Conservation (phyloP, 2,113 vertebrate genomes). For the Spea multiplicata region DNA sequence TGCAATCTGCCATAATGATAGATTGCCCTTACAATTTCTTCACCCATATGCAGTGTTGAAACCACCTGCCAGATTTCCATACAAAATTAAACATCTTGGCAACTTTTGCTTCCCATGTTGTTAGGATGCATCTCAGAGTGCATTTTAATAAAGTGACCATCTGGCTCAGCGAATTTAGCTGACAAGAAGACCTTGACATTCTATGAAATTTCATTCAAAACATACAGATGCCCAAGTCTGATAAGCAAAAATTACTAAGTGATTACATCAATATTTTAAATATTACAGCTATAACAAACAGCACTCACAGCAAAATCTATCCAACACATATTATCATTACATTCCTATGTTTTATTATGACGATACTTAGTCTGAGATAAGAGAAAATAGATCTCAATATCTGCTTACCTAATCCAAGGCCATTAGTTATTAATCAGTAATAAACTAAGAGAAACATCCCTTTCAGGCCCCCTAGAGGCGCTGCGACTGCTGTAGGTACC, state of each 20-base stretch:
- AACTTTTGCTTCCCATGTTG: conserved; percentile 45
- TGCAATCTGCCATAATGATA: conserved; percentile 39
- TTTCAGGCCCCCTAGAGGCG: too few species aligned
- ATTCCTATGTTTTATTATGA: too few species aligned
- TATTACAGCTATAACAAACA: not conserved
- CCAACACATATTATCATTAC: too few species aligned
- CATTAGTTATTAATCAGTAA: too few species aligned
- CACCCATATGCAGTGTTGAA: conserved; percentile 29
- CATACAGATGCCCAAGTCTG: conserved; percentile 27
- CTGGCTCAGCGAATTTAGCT: conserved; percentile 32
- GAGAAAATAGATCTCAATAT: too few species aligned
- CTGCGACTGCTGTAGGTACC: too few species aligned
- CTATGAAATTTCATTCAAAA: conserved; percentile 28
- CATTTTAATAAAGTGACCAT: conserved; percentile 50
- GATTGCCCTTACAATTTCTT: conserved; percentile 36
- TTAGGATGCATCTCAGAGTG: conserved; percentile 42
- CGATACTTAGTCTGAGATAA: too few species aligned
- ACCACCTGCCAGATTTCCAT: conserved; percentile 40
- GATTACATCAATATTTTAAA: conserved; percentile 11
- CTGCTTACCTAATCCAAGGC: too few species aligned
- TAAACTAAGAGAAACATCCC: too few species aligned
- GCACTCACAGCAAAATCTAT: too few species aligned
- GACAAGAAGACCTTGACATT: conserved; percentile 46
- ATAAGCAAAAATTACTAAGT: conserved; percentile 9
- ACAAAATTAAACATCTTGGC: conserved; percentile 44